A percentile compares a stretch with the other conserved stretches of the same genome.
These are phyloP conservation scores for Sphenodon punctatus DNA, from an alignment of 2,797 vertebrate species.

Conservation along the genomic window DNA sequence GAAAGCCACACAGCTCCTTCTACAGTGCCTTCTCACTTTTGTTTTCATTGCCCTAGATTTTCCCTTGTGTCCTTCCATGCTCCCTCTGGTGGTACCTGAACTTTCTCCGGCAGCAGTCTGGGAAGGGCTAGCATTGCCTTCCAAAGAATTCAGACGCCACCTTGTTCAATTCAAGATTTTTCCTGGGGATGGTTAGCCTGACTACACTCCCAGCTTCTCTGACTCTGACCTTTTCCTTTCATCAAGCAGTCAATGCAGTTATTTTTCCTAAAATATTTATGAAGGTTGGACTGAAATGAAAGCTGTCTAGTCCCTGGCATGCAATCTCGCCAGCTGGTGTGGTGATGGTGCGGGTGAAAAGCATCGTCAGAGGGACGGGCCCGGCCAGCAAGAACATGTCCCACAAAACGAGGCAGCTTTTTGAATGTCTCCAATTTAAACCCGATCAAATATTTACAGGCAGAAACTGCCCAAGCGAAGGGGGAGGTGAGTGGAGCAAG, in stretches of 20 bases:
- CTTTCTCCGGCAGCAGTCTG: not conserved
- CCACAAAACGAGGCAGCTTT: not conserved
- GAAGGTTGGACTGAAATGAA: not conserved
- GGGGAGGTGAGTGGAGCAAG: not conserved
- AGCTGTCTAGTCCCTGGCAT: not conserved
- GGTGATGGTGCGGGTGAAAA: not conserved
- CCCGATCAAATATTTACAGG: not conserved
- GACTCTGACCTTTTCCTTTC: not conserved
- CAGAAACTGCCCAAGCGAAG: not conserved
- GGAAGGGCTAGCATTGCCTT: no score
- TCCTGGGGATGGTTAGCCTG: not conserved
- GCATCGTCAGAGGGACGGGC: not conserved
- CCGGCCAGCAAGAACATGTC: not conserved
- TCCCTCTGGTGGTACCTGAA: not conserved
- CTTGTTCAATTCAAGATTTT: not conserved
- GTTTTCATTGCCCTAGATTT: not conserved
- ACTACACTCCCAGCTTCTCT: not conserved
- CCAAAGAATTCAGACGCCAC: accelerated
- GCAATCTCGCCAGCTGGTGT: not conserved
- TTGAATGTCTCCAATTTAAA: not conserved
- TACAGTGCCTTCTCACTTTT: not conserved
- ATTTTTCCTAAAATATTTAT: not conserved
- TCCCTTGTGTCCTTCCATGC: accelerated
- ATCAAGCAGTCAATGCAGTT: accelerated
- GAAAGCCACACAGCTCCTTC: no score